Conservation (phyloP, 2,797 vertebrate species). For the Pelochelys cantorii region DNA sequence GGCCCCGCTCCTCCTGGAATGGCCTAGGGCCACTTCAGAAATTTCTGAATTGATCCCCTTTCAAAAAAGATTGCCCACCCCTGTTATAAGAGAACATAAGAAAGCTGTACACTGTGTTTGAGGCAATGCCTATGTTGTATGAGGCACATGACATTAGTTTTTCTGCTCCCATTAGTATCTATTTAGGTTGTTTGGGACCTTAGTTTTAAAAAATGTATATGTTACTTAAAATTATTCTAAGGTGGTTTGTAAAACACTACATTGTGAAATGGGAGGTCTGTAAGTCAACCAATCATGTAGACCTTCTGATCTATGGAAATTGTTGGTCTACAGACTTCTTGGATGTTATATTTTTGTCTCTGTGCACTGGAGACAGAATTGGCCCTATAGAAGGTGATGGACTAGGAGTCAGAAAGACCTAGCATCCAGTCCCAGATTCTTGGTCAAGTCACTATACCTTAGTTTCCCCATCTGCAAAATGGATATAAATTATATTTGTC, state of each 20-base stretch:
- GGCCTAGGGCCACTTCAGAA: too few relatives aligned
- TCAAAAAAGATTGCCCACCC: too few relatives aligned
- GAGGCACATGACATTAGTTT: not conserved
- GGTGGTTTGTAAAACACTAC: not conserved
- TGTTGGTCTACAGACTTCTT: not conserved
- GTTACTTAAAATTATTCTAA: not conserved
- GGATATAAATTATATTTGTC: accelerated
- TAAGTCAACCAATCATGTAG: accelerated
- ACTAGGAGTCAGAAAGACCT: not conserved
- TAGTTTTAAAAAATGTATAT: not conserved
- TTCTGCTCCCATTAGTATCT: not conserved
- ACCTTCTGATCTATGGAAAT: not conserved
- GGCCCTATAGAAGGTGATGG: accelerated
- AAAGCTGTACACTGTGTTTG: too few relatives aligned
- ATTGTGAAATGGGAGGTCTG: not conserved
- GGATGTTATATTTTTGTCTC: accelerated
- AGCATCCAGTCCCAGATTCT: not conserved
- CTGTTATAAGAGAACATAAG: too few relatives aligned
- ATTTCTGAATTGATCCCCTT: too few relatives aligned
- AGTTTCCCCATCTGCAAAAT: not conserved
- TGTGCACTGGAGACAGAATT: not conserved
- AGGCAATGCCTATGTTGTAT: not conserved
- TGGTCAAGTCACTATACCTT: not conserved
- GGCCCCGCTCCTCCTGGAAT: too few relatives aligned
- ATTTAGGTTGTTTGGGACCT: not conserved